These are phyloP conservation scores for Eristalinus sepulchralis DNA, from an alignment of 2,888 invertebrate genomes.

Conservation along the genomic window DNA sequence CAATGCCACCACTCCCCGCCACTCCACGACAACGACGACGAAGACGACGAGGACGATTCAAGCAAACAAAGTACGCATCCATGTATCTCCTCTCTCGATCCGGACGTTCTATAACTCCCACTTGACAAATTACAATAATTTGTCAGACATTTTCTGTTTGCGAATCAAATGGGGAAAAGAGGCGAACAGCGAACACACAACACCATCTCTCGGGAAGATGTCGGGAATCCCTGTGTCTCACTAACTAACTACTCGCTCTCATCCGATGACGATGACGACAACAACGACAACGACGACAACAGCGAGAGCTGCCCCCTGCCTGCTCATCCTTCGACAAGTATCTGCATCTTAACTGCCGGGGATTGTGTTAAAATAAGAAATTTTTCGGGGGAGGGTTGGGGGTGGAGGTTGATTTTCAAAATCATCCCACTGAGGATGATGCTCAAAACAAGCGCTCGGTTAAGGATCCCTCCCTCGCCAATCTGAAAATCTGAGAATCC, in stretches of 20 bases:
- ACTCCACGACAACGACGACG: neutral
- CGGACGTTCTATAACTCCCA: conserved; percentile 59
- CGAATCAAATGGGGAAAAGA: conserved; percentile 4
- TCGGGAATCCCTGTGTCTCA: conserved; percentile 30
- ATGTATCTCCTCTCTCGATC: conserved; percentile 51
- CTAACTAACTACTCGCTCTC: conserved; percentile 19
- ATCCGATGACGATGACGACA: neutral
- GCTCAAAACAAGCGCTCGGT: neutral
- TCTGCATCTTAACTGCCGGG: conserved; percentile 12
- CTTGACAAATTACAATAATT: conserved; percentile 69
- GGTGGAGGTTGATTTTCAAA: neutral
- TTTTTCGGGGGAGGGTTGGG: neutral
- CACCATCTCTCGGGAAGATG: neutral
- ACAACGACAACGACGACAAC: neutral
- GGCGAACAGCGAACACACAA: neutral
- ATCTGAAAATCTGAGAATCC: conserved; percentile 20
- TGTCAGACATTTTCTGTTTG: conserved; percentile 66
- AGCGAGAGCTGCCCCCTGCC: neutral
- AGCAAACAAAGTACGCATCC: conserved; percentile 51
- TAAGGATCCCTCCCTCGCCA: conserved; percentile 35
- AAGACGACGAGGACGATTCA: conserved; percentile 45
- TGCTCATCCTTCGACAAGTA: conserved; percentile 23
- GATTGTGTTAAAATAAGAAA: conserved; percentile 12
- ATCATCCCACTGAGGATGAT: neutral
- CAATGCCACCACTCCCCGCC: neutral